These are phyloP conservation scores for Vesta saturnalis DNA, from an alignment of 2,888 invertebrate species.

Conservation along the genomic window DNA sequence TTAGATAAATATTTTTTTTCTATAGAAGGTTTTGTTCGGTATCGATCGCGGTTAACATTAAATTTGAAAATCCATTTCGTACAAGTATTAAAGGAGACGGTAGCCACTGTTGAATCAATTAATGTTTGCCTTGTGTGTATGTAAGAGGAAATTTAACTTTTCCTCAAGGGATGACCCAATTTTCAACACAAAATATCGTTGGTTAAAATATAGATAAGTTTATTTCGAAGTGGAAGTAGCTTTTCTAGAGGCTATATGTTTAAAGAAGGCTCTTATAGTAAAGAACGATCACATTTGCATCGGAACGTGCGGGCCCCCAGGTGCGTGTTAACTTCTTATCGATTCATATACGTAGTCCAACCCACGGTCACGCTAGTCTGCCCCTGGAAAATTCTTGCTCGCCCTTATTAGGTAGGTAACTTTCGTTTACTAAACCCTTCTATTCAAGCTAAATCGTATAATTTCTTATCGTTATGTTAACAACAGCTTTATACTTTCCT, in stretches of 20 bases:
- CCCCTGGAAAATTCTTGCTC: conserved; percentile 32
- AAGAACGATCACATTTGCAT: conserved; percentile 52
- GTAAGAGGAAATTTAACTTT: conserved; percentile 26
- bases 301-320: conserved; percentile 56
- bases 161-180: conserved; percentile 30
- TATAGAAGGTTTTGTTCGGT: background rate
- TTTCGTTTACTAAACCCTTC: conserved; percentile 20
- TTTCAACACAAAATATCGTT: conserved; percentile 26
- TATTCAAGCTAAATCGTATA: conserved; percentile 28
- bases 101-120: conserved; percentile 32
- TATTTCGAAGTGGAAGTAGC: conserved; percentile 28
- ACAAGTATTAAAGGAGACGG: conserved; percentile 11
- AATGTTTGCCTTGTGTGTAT: conserved; percentile 16
- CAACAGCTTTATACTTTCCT: conserved; percentile 28
- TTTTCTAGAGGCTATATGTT: conserved; percentile 25
- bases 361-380: conserved; percentile 49
- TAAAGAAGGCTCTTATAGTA: conserved; percentile 28
- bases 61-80: conserved; percentile 25
- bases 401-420: conserved; percentile 25
- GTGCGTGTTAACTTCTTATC: conserved; percentile 58
- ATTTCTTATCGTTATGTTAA: conserved; percentile 31
- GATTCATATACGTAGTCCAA: conserved; percentile 50
- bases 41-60: conserved; percentile 17
- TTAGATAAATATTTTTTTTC: background rate
- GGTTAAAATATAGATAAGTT: conserved; percentile 35